Evolutionary conservation across 2,888 invertebrate species (phyloP).

Genomic region (Eristalinus sepulchralis): DNA sequence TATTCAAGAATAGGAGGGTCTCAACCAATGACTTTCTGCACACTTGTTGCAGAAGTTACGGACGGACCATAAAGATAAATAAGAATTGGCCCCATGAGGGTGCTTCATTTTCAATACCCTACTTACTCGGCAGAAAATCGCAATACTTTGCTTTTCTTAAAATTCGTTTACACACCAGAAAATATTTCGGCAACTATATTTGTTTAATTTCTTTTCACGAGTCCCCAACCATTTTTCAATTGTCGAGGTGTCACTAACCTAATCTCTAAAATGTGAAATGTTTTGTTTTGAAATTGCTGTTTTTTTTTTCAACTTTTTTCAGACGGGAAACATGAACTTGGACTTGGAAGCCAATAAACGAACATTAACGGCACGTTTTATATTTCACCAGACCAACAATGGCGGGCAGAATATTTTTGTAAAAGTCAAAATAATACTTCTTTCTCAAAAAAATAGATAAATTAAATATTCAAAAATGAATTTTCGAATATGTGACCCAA

Average conservation of each 20-base stretch:
- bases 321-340: slow-evolving; percentile 13
- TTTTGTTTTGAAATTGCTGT: not conserved
- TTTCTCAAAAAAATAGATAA: not conserved
- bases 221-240: not conserved
- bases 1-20: no score
- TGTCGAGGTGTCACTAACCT: not conserved
- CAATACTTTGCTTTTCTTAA: no score
- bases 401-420: not conserved
- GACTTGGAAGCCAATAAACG: not conserved
- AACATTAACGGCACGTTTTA: slow-evolving; percentile 24
- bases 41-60: no score
- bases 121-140: no score
- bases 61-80: no score
- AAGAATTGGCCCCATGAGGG: no score
- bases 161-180: no score
- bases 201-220: not conserved
- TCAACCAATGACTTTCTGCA: no score
- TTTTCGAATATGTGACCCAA: not conserved
- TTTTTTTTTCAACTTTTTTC: not conserved
- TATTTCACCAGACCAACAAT: slow-evolving; percentile 2
- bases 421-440: not conserved
- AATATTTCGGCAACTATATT: no score
- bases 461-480: not conserved
- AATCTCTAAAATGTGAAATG: not conserved
- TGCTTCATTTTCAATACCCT: no score